Conservation (phyloP, 2,888 invertebrate species). For the Melangyna quadrimaculata region DNA sequence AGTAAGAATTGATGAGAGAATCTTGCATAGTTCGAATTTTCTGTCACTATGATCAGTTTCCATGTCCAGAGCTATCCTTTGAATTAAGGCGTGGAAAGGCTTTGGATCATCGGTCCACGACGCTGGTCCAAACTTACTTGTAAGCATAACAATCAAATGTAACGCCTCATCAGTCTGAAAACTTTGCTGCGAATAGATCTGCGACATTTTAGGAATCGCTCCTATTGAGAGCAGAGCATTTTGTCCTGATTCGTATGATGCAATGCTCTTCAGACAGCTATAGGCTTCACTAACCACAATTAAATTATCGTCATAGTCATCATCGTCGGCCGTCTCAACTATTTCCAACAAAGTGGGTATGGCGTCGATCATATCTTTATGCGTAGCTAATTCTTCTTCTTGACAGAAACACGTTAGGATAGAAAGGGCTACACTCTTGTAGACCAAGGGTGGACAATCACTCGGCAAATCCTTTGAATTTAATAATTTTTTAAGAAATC, state of each 20-base stretch:
- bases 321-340: constrained; percentile 91
- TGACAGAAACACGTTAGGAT: constrained; percentile 93
- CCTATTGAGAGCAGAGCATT: constrained; percentile 89
- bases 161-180: constrained; percentile 95
- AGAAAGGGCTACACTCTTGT: constrained; percentile 94
- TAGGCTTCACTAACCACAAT: constrained; percentile 94
- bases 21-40: constrained; percentile 94
- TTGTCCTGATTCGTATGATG: constrained; percentile 89
- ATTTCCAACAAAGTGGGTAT: constrained; percentile 92
- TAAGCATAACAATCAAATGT: constrained; percentile 89
- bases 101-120: constrained; percentile 91
- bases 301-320: constrained; percentile 92
- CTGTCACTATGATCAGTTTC: constrained; percentile 93
- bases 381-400: constrained; percentile 89
- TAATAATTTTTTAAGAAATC: constrained; percentile 91
- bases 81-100: constrained; percentile 90
- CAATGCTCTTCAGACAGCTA: constrained; percentile 90
- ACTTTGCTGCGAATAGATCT: constrained; percentile 92
- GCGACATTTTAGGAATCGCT: constrained; percentile 90
- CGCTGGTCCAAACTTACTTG: constrained; percentile 86
- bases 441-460: constrained; percentile 93
- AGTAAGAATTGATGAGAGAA: constrained; percentile 87
- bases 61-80: constrained; percentile 92
- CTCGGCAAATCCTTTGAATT: constrained; percentile 89
- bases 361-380: constrained; percentile 91